Base-by-base conservation (phyloP, 2,888 invertebrate species). In the Andrena dorsata region DNA sequence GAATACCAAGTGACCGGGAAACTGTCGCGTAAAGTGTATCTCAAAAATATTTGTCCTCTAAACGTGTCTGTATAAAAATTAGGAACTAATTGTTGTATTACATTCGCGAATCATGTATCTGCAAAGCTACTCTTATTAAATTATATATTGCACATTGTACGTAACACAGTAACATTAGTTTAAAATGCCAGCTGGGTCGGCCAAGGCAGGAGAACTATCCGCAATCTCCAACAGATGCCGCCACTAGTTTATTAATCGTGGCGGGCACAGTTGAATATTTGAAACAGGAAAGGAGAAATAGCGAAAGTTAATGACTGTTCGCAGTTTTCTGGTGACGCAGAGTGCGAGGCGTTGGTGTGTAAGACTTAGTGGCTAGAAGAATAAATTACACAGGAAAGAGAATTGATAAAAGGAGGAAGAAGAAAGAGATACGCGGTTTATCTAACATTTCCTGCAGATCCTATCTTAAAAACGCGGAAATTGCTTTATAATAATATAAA, bases 81-180 rank as follows among this genome's bases (percentile, higher is more conserved):
- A 70, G 63, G 7, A 69, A 78, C 35, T 41, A 41, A 13, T 58
- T 30, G 13, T 64, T 7, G 51, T 7, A 10, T 78, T 69, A 49
- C 30, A 61, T 56, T 68, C 16, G 28, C 10, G 49, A 64, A 78
- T 70, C 64, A 58, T 8, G n/a, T 6, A n/a, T 7, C 10, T 53
- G 10, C n/a, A 30, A 56, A 66, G 53, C 7, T 41, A 68, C 35
- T 2, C 5, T 23, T n/a, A 61, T 61, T 20, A 7, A 8, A 61
- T 61, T 28, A 16, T 49, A 7, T 41, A 28, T 66, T 2, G 4
- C 28, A 13, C 13, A 28, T 35, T 16, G 41, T 41, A 41, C 41
- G 41, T 41, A 41, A 41, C 41, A 76, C 41, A 5, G 41, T 64
- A 56, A n/a, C 23, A n/a, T 63, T 32, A n/a, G 13, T 76, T 74